Base-by-base conservation (phyloP, 1,140 invertebrate genomes). In the Atta cephalotes region DNA sequence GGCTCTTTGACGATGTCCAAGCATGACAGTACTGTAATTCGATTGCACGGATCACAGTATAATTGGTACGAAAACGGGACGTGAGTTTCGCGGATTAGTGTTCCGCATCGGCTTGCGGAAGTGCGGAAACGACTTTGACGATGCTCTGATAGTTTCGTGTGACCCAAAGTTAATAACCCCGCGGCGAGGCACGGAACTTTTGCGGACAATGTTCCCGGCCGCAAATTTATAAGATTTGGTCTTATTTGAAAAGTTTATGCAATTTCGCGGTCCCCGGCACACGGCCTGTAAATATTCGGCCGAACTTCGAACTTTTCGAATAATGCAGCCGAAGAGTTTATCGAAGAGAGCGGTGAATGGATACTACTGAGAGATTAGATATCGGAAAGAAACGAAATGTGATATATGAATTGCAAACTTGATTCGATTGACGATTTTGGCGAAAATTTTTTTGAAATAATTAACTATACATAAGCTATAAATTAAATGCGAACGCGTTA, bases 191-290 rank as follows among this genome's bases (percentile, higher is more conserved):
- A 58, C 35, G 39, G 53, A 89, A 85, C 58, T 88, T 85, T 66
- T 60, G 28, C 49, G 63, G 31, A 76, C 66, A 87, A 63, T 63
- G 39, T 72, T 51, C 53, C 39, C 3, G 9, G 49, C 45, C 35
- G 65, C 58, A 71, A 58, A 87, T 90, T 90, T 90, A 90, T 87
- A 77, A 82, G 77, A 90, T 92, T 87, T 66, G 76, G 87, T 87
- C 91, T 93, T 93, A 93, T 93, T 92, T 92, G 92, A 91, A 93
- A 93, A 93, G 92, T 93, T 93, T 89, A 90, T 92, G 89, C 91
- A 92, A 93, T 93, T 88, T 87, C 88, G 84, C 45, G 78, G 68
- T 85, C 71, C 80, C 65, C 60, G 86, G 35, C 88, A 71, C 86
- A 65, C 53, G 76, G 76, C 35, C 62, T 85, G 91, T 92, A 93